phyloP scores from a whole-genome alignment of 2,888 invertebrate genomes.

The Macaria notata region DNA sequence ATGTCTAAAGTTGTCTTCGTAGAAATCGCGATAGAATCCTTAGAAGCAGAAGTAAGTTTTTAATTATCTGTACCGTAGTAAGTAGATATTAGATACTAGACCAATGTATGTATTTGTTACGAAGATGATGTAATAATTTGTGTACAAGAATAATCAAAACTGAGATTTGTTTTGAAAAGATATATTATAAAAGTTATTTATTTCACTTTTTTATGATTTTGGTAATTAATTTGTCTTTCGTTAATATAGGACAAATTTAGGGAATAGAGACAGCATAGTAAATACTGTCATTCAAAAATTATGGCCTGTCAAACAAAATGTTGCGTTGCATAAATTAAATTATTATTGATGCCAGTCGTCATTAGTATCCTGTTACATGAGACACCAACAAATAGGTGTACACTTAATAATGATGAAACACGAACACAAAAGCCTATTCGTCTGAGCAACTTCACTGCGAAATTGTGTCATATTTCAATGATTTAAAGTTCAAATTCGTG shows the following conservation, averaged over 20 bases:
- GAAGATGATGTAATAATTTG: no score
- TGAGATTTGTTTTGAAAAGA: no score
- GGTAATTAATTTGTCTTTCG: no score
- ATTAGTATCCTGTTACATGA: constrained; percentile 76
- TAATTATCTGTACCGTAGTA: no score
- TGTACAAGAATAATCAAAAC: no score
- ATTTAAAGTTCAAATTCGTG: constrained; percentile 38
- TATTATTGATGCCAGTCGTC: constrained; percentile 71
- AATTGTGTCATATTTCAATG: constrained; percentile 35
- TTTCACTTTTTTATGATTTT: no score
- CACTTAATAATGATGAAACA: constrained; percentile 74
- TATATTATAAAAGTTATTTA: no score
- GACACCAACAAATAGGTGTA: constrained; percentile 80
- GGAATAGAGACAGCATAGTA: no score
- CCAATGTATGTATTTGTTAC: no score
- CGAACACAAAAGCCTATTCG: constrained; percentile 50
- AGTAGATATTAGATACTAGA: no score
- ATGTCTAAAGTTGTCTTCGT: no score
- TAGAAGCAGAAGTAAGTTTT: background rate
- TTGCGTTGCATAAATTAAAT: constrained; percentile 49
- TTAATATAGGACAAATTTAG: no score
- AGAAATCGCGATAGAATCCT: background rate
- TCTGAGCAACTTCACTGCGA: constrained; percentile 11
- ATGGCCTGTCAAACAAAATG: constrained; percentile 28
- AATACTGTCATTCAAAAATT: constrained; percentile 6